Percentiles rank a stretch among this genome's conserved stretches.
These are phyloP conservation scores for Cisticola juncidis DNA, from an alignment of 2,113 vertebrate species.

Conservation along the genomic window DNA sequence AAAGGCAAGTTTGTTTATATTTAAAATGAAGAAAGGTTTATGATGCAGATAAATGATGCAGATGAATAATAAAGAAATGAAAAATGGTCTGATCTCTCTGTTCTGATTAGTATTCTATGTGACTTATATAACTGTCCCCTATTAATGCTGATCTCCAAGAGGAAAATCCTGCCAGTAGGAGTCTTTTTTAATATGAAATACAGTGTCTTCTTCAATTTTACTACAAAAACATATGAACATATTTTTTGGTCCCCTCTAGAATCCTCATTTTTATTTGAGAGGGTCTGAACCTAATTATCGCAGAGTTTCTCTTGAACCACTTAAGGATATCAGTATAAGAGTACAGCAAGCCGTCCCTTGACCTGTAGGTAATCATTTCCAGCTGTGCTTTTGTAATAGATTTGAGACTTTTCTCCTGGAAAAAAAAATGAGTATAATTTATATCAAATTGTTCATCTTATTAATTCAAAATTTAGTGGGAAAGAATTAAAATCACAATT, in stretches of 20 bases:
- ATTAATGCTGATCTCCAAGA: neutral
- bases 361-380: neutral
- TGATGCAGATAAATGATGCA: neutral
- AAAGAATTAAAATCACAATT: neutral
- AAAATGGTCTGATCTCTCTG: neutral
- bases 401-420: neutral
- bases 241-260: neutral
- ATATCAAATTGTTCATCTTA: neutral
- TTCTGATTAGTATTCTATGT: neutral
- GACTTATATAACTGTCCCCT: neutral
- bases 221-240: fast-evolving
- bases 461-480: neutral
- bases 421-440: neutral
- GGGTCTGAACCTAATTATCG: neutral
- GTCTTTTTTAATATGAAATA: neutral
- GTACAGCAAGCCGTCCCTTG: neutral
- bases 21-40: neutral
- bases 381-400: neutral
- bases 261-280: neutral
- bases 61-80: neutral
- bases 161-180: neutral
- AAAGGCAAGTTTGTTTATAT: neutral
- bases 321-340: neutral
- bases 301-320: neutral
- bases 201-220: neutral